Conservation (phyloP, 1,140 invertebrate genomes). For the Mycetomoellerius zeteki region DNA sequence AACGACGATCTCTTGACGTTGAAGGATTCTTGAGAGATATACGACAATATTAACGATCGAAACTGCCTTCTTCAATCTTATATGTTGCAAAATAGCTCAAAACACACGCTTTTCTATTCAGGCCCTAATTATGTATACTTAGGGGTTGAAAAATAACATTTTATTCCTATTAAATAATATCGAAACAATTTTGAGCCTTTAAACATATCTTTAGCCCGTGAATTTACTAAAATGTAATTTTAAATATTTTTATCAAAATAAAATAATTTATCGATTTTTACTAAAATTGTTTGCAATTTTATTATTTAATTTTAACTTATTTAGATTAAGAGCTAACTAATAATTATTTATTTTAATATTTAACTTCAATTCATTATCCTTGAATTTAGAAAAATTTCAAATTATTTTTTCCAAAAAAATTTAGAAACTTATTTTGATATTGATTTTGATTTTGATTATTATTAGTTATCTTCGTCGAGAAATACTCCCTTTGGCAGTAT, state of each 20-base stretch:
- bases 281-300: background rate
- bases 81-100: background rate
- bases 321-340: background rate
- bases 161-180: background rate
- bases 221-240: background rate
- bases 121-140: background rate
- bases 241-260: background rate
- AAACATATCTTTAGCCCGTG: background rate
- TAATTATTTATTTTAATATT: background rate
- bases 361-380: background rate
- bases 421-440: background rate
- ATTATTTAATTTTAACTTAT: background rate
- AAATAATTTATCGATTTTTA: constrained; percentile 8
- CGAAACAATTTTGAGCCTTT: background rate
- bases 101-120: background rate
- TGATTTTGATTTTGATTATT: too few relatives aligned
- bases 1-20: background rate
- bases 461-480: background rate
- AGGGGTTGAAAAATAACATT: background rate
- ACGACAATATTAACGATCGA: background rate
- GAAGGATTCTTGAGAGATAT: background rate
- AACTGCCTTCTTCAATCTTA: background rate
- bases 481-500: background rate
- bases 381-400: background rate
- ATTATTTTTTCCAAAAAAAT: background rate